Evolutionary conservation across 2,888 invertebrate species (phyloP).

Genomic region (Sialis lutaria): DNA sequence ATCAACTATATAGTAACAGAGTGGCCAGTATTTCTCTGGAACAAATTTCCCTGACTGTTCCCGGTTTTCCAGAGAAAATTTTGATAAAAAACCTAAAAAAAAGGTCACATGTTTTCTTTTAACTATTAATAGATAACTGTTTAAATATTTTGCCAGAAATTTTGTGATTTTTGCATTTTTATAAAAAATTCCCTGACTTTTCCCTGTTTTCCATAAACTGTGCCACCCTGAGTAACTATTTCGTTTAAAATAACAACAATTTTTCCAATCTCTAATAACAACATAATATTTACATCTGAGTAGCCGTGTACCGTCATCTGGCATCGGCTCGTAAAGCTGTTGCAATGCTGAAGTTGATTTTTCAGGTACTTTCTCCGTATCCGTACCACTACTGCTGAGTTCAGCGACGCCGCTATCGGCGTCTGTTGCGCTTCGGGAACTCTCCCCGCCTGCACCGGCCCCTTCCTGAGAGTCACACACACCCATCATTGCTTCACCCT

Average conservation of each 20-base stretch:
- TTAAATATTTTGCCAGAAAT: no score
- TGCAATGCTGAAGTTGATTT: conserved; percentile 31
- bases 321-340: conserved; percentile 32
- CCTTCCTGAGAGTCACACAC: conserved; percentile 3
- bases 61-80: no score
- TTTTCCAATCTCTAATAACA: background rate
- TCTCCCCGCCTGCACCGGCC: conserved; percentile 7
- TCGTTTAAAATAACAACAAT: background rate
- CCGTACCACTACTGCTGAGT: conserved; percentile 13
- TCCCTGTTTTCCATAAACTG: no score
- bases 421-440: conserved; percentile 1
- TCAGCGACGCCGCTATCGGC: conserved; percentile 13
- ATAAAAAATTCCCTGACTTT: background rate
- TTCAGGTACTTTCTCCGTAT: conserved; percentile 1
- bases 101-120: no score
- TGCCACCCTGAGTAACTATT: no score
- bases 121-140: no score
- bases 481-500: conserved; percentile 7
- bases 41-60: no score
- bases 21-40: no score
- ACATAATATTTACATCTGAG: conserved; percentile 26
- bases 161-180: background rate
- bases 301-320: conserved; percentile 28
- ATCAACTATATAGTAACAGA: no score
- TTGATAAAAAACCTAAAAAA: no score